Conservation (phyloP, 2,113 vertebrate species). For the Gymnorhina tibicen region DNA sequence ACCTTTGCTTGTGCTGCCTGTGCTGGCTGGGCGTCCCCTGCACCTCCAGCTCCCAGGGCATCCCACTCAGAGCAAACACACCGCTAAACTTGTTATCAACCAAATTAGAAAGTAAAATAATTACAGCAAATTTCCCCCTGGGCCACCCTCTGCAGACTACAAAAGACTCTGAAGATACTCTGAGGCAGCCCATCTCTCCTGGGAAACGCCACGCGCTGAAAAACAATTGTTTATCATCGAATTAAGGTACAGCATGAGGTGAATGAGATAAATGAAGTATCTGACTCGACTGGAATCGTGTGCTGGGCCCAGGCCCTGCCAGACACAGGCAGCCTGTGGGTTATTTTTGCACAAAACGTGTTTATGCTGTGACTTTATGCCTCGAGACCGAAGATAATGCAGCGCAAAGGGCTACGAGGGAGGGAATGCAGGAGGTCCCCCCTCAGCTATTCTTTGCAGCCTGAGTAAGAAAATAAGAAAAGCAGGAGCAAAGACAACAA, state of each 20-base stretch:
- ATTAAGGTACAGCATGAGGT: not conserved
- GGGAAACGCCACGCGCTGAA: not conserved
- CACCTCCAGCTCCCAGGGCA: not conserved
- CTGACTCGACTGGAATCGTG: rapidly evolving
- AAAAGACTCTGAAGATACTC: not conserved
- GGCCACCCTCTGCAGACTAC: not conserved
- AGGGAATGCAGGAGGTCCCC: not conserved
- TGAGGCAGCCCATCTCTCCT: not conserved
- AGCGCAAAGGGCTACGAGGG: not conserved
- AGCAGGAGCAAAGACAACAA: not conserved
- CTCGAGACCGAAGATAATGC: not conserved
- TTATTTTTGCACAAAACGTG: not conserved
- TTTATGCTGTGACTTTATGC: not conserved
- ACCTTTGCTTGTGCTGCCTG: not conserved
- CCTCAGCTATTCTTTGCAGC: not conserved
- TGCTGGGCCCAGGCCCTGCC: not conserved
- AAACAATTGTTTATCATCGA: not conserved
- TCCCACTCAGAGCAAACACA: not conserved
- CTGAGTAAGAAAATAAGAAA: not conserved
- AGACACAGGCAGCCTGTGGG: not conserved
- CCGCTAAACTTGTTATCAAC: not conserved
- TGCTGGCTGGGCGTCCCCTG: not conserved
- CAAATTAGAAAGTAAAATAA: not conserved
- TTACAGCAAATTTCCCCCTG: not conserved
- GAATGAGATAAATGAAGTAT: not conserved